These are phyloP conservation scores for Leptinotarsa undecemlineata DNA, from an alignment of 1,140 invertebrate species.

Conservation along the genomic window DNA sequence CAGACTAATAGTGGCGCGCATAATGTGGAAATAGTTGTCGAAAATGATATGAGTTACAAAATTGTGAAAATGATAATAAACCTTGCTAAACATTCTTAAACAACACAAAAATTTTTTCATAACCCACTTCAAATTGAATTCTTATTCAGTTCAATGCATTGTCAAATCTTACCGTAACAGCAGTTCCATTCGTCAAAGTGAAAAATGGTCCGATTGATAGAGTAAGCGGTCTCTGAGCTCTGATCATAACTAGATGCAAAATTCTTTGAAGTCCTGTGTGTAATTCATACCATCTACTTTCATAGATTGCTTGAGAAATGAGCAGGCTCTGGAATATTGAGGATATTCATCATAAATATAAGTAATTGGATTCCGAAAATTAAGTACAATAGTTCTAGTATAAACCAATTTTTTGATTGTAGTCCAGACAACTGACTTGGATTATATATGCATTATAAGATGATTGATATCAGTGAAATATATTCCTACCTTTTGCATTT, in stretches of 20 bases:
- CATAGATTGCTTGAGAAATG: conserved; percentile 9
- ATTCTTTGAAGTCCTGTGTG: conserved; percentile 28
- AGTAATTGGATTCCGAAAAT: neutral
- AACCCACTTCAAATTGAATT: too few species aligned
- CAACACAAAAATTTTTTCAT: too few species aligned
- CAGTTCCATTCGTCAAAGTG: conserved; percentile 52
- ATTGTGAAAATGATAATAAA: too few species aligned
- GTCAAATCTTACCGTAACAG: conserved; percentile 40
- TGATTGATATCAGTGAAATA: too few species aligned
- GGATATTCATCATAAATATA: neutral
- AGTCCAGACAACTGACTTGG: too few species aligned
- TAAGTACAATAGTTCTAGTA: neutral
- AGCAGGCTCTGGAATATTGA: conserved; percentile 1
- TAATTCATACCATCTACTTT: conserved; percentile 10
- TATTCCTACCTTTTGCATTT: too few species aligned
- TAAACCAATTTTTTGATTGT: too few species aligned
- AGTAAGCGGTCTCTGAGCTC: conserved; percentile 50
- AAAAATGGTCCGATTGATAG: conserved; percentile 55
- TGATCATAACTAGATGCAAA: conserved; percentile 46
- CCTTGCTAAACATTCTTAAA: too few species aligned
- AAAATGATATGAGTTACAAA: too few species aligned
- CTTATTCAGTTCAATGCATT: neutral
- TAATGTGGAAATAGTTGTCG: too few species aligned
- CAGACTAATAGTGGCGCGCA: too few species aligned
- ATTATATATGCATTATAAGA: neutral